Evolutionary conservation across 2,888 invertebrate genomes (phyloP), one percentile per base, ranked within the genome.

Genomic region (Andrena praecox): DNA sequence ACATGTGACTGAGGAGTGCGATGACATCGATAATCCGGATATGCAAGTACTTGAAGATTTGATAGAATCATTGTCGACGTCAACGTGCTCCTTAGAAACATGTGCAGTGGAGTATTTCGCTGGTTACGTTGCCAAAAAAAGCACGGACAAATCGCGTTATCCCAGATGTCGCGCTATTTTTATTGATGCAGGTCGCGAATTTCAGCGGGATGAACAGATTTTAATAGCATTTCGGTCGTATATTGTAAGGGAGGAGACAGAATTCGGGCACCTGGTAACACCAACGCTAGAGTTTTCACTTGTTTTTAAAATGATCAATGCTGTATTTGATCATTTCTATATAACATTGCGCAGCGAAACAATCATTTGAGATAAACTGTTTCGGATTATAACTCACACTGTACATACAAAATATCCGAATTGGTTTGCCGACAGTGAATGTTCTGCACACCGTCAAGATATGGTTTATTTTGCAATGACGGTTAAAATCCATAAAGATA

Each of bases 11-110:
- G 50, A 50, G 50, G 50, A 50, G 12, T 42, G 12, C 50, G n/a
- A 50, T 50, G 50, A n/a, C n/a, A n/a, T 16, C n/a, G n/a, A 16
- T 4, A 16, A n/a, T 50, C 16, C 12, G n/a, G 50, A 50, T 50
- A 50, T 50, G 16, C 10, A 50, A 8, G 8, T 42, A 2, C 2
- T 42, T 42, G 42, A 42, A 42, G n/a, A n/a, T 50, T 12, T n/a
- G 4, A n/a, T 16, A 2, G n/a, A 50, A 5, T 12, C 50, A 50
- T 42, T 62, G 29, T 20, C 33, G 20, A n/a, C 35, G 20, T 8
- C 62, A 62, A n/a, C n/a, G 29, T n/a, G 33, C n/a, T 10, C 64
- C 12, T 64, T 29, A 64, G 64, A 64, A 64, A 4, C 48, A 20
- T 64, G 48, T 12, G 29, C 48, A 20, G 16, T 64, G 3, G 64